Percentiles rank a stretch among this genome's conserved stretches.
Evolutionary conservation across 2,888 invertebrate genomes (phyloP).

Genomic region (Atethmia centrago): DNA sequence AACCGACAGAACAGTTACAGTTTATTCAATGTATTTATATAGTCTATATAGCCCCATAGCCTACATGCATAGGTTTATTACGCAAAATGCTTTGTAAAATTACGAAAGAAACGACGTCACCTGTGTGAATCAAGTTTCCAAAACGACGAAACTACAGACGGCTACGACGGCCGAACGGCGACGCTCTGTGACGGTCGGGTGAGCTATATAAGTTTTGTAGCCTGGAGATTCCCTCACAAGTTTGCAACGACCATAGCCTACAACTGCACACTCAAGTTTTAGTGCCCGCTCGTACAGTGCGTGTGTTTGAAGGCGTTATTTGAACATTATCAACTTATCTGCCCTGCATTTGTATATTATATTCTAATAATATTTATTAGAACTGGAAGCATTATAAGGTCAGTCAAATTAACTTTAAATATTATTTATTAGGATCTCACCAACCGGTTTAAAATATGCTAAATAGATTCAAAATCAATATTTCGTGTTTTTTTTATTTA

Average conservation of each 20-base stretch:
- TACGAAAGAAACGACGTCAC: neutral
- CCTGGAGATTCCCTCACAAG: neutral
- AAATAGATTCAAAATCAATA: constrained; percentile 1
- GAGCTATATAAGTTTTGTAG: constrained; percentile 8
- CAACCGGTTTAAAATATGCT: neutral
- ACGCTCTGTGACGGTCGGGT: too few species aligned
- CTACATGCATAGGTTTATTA: neutral
- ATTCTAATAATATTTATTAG: neutral
- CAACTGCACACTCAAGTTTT: neutral
- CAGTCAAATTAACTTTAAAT: neutral
- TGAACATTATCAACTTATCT: neutral
- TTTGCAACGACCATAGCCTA: neutral
- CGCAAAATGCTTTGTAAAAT: neutral
- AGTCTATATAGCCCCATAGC: neutral
- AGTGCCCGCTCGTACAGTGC: neutral
- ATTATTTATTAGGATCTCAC: neutral
- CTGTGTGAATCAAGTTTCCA: neutral
- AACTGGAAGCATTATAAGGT: constrained; percentile 29
- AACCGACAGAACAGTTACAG: too few species aligned
- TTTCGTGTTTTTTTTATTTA: neutral
- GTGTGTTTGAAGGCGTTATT: neutral
- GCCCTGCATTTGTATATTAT: constrained; percentile 8
- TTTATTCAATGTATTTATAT: neutral
- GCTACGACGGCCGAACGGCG: too few species aligned
- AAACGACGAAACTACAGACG: neutral